Evolutionary conservation across 2,113 vertebrate genomes (phyloP), one percentile per base, ranked within the genome.

Genomic region (Solea senegalensis): DNA sequence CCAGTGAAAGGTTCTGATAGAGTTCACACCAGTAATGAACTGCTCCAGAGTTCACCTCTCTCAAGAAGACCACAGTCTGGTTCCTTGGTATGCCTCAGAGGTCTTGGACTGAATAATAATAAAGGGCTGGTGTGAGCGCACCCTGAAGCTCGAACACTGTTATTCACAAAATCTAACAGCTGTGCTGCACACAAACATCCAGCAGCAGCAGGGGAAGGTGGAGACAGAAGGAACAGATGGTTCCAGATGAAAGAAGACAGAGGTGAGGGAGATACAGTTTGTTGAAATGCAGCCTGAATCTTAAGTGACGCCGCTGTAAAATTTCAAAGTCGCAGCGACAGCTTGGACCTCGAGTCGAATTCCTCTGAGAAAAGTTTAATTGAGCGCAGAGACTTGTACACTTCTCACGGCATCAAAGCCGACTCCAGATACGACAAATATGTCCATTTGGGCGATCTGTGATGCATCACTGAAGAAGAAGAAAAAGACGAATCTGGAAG

Each of bases 311-410:
- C 61, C 70, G 64, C 68, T 14, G 76, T 68, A 65, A 68, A n/a
- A 86, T 80, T 84, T 88, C 81, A 90, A 89, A 89, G 84, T 81
- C 9, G 28, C 8, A 8, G 63, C 79, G 74, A 82, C 88, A 91
- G 87, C 75, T 66, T 85, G 87, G 65, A 74, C 44, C 55, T 7
- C 5, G n/a, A 69, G 34, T 34, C 34, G 34, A 34, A 21, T 6
- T 54, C 49, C 74, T 65, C 72, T 14, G 69, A 72, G 71, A 56
- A 52, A 67, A 74, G 72, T 78, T 79, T 86, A 86, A 88, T 82
- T 82, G 58, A 74, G 76, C 69, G 69, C 41, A 21, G 27, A 13
- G 53, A 58, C 52, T 49, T 80, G 66, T 28, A 69, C 62, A 78
- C 71, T 73, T 11, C 44, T 12, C 0, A 49, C 44, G 14, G 60